phyloP scores from a whole-genome alignment of 2,888 invertebrate species.

The Drosophila paramelanica region DNA sequence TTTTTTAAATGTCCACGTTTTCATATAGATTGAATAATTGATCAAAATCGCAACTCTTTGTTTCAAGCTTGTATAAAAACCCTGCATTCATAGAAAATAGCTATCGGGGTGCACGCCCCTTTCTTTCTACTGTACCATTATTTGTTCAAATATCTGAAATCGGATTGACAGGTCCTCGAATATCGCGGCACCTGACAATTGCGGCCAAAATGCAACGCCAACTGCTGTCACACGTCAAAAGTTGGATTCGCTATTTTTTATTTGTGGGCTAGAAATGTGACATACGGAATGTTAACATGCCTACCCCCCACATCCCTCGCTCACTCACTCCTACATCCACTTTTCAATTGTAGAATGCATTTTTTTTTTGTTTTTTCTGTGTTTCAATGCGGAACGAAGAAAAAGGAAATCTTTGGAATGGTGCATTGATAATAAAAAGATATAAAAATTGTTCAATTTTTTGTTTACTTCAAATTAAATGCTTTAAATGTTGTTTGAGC shows the following conservation, averaged over 20 bases:
- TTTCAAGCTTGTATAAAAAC: constrained; percentile 9
- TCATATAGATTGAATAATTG: not conserved
- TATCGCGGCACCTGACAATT: constrained; percentile 79
- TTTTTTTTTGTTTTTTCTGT: constrained; percentile 19
- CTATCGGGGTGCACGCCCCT: not conserved
- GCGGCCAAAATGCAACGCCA: constrained; percentile 74
- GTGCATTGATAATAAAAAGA: not conserved
- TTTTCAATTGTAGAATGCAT: constrained; percentile 49
- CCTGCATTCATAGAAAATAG: constrained; percentile 4
- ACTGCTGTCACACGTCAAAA: constrained; percentile 72
- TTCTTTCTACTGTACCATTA: constrained; percentile 8
- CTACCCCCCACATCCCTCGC: not conserved
- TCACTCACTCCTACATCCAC: not conserved
- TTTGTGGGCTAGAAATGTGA: constrained; percentile 65
- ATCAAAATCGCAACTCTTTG: not conserved
- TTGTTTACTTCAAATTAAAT: not conserved
- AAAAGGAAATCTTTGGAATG: not conserved
- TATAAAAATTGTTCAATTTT: not conserved
- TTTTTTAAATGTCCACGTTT: too few relatives aligned
- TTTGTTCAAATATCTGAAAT: constrained; percentile 60
- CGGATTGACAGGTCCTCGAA: constrained; percentile 73
- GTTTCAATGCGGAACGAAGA: constrained; percentile 1
- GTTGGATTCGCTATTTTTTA: constrained; percentile 54
- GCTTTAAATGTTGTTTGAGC: too few relatives aligned
- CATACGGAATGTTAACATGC: constrained; percentile 55